Base-by-base conservation (phyloP, 1,140 invertebrate species). In the Nasonia vitripennis region DNA sequence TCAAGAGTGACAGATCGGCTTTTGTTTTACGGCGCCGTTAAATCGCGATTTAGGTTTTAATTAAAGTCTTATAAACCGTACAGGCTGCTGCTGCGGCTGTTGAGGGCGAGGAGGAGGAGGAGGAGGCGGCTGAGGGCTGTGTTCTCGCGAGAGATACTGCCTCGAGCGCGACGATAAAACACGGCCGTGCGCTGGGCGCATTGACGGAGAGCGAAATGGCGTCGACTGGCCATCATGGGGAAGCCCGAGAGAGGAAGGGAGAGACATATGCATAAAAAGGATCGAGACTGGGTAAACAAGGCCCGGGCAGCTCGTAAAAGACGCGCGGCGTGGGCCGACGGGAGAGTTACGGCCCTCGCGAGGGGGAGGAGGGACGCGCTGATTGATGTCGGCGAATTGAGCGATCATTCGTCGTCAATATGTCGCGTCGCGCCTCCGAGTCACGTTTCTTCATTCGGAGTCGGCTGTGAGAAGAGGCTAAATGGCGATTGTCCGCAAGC, bases 361-460 rank as follows among this genome's bases (percentile, higher is more conserved):
- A 55, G 78, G 86, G 73, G 77, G 86, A 87, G 88, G 41, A 87
- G 70, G 14, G 27, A 4, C 79, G 81, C 51, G 85, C 87, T 91
- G 92, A 93, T 92, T 90, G 92, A 92, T 92, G 90, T 88, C 89
- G 86, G 79, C 86, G 88, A 87, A 92, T 92, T 91, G 91, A 91
- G 89, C 87, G 90, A 91, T 93, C 91, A 91, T 91, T 89, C 88
- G 87, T 88, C 89, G 86, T 70, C 78, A 45, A 62, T 62, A n/a
- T 62, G 55, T 62, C 55, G 7, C 55, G 7, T 62, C 55, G 55
- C 55, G 17, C 55, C 55, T 45, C 10, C 41, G 34, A 37, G 34
- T 14, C 48, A 1, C 48, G 4, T 17, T 0, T 62, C 55, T n/a
- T 62, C 20, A n/a, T 17, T 51, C 34, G 34, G 5, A 37, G 34